These are phyloP conservation scores for Moxostoma hubbsi DNA, from an alignment of 2,797 vertebrate species.

Conservation along the genomic window DNA sequence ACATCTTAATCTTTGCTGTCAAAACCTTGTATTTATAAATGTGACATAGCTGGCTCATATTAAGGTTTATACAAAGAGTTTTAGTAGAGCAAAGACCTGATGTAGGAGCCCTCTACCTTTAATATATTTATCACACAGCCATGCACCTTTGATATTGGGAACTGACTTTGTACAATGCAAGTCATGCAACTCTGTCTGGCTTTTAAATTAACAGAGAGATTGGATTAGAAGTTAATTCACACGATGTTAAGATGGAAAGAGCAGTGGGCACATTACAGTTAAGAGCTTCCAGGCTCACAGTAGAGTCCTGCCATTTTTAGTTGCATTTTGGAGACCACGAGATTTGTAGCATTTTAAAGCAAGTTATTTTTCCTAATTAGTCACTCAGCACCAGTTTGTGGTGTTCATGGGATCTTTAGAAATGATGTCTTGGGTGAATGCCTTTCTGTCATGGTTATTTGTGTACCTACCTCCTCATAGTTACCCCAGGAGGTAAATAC, in stretches of 20 bases:
- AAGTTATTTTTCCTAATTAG: neutral
- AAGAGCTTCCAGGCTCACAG: constrained; percentile 12
- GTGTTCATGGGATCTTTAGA: neutral
- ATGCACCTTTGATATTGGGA: constrained; percentile 30
- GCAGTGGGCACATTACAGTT: neutral
- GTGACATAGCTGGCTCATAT: neutral
- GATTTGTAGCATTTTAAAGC: neutral
- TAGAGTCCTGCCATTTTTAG: neutral
- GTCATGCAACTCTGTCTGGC: constrained; percentile 7
- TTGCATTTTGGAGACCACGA: neutral
- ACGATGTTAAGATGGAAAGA: neutral
- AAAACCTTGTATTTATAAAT: neutral
- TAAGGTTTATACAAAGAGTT: neutral
- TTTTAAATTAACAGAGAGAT: constrained; percentile 27
- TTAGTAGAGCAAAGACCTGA: neutral
- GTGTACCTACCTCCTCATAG: neutral
- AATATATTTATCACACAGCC: constrained; percentile 6
- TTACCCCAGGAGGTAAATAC: neutral
- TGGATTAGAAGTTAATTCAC: constrained; percentile 22
- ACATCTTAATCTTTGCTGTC: neutral
- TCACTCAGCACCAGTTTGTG: neutral
- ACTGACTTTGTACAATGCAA: constrained; percentile 32
- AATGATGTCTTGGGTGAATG: neutral
- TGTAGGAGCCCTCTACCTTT: neutral
- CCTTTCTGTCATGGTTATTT: neutral